Base-by-base conservation (phyloP, 1,140 invertebrate species). In the Sycophaga agraensis region DNA sequence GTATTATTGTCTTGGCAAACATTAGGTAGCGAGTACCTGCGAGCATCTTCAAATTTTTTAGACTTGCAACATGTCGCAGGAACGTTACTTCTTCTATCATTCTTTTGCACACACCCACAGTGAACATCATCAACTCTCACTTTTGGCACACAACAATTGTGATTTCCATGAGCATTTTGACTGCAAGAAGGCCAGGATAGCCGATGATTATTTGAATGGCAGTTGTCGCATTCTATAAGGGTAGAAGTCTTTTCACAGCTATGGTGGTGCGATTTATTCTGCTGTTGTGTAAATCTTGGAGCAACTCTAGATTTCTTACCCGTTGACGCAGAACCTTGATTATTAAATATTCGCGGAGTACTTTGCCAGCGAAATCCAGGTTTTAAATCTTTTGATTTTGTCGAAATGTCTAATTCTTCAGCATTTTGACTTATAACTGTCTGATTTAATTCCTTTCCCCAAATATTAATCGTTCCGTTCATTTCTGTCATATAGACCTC, bases 391-490 rank as follows among this genome's bases (percentile, higher is more conserved):
- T 58, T 63, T 1, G 61, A 58, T 42, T 63, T 60, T 53, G 31
- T 45, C 9, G 46, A 71, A 1, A 45, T 35, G 19, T 73, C 69
- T 14, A 64, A n/a, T 2, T 75, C 74, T 7, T 69, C 66, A 9
- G 58, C 56, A 28, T 65, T 61, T 21, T 69, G 66, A 14, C 5
- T 50, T 1, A 22, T 53, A 4, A 31, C 19, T 4, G 3, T 14
- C 34, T 64, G 46, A 14, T 9, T 28, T 60, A 78, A 70, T 67
- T 80, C 76, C 70, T 79, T 80, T 7, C 79, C 78, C 76, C 76
- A 81, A 61, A 81, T 75, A 31, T 77, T 80, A 16, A 81, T 75
- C 0, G 73, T 80, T 7, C 78, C 78, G 54, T 81, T 80, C 26
- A 75, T 62, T 63, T 81, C 78, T 5, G 76, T 73, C 76, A 81